Evolutionary conservation across 2,797 vertebrate genomes (phyloP).

Genomic region (Melanogrammus aeglefinus): DNA sequence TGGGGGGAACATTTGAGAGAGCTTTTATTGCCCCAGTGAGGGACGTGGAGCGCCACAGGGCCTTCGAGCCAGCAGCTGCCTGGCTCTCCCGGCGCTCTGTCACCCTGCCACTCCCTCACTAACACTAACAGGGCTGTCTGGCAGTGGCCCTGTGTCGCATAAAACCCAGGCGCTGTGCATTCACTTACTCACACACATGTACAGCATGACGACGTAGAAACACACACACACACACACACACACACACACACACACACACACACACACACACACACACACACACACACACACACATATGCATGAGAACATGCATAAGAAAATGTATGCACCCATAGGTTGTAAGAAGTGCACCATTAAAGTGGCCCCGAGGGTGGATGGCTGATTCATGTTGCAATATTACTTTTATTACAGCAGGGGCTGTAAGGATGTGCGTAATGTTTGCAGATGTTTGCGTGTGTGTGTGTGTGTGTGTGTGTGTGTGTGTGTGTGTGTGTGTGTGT

Average conservation of each 20-base stretch:
- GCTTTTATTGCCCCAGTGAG: conserved; percentile 31
- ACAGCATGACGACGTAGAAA: too few relatives aligned
- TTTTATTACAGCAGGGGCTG: conserved; percentile 44
- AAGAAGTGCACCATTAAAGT: conserved; percentile 55
- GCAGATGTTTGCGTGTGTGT: conserved; percentile 23
- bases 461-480: not conserved
- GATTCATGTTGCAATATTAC: conserved; percentile 55
- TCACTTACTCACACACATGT: conserved; percentile 3
- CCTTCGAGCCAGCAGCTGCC: conserved; percentile 36
- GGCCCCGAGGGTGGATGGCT: conserved; percentile 49
- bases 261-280: conserved; percentile 12
- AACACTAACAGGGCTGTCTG: conserved; percentile 42
- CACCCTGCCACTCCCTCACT: conserved; percentile 40
- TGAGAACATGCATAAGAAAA: conserved; percentile 1
- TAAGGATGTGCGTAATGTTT: conserved; percentile 28
- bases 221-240: conserved; percentile 12
- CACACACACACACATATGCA: conserved; percentile 8
- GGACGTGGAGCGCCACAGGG: conserved; percentile 22
- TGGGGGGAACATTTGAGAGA: conserved; percentile 45
- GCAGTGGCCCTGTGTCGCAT: conserved; percentile 33
- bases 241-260: conserved; percentile 8
- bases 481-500: too few relatives aligned
- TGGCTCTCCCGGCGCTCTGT: conserved; percentile 31
- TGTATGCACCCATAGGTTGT: conserved; percentile 12
- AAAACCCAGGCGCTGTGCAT: conserved; percentile 41